Base-by-base conservation (phyloP, 37 sponge, comb jelly and placozoan genomes). In the Oopsacas minuta region DNA sequence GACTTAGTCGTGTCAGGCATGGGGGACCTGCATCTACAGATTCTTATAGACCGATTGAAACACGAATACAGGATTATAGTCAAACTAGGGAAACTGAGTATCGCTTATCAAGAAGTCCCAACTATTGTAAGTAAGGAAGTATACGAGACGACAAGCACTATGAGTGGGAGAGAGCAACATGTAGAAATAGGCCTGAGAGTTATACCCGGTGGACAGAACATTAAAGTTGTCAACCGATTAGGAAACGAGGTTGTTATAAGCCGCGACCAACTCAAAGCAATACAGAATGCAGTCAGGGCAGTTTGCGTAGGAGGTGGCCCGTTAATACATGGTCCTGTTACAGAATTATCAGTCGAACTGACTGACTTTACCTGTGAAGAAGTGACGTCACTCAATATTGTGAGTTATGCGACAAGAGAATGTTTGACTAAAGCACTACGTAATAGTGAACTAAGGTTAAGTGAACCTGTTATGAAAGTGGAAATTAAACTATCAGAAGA, bases 21-120 rank as follows among this genome's bases (percentile, higher is more conserved):
- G 96, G 96, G 96, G 39, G 96, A 96, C 86, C 94, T 96, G 25
- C 96, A 96, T 84, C 84, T 96, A 61, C 94, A 96, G 53, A 46
- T 96, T n/a, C 37, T 94, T 30, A 83, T 61, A 28, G 92, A 92
- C 39, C 87, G 94, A 38, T 85, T 96, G 22, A 25, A 82, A 36
- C 84, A 86, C 17, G 94, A 93, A 22, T 94, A 83, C 75, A 86
- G 85, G n/a, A 84, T 93, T n/a, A 83, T 85, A 0, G 92, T 89
- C 36, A 85, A 39, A 28, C 86, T 96, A 0, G 96, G 96, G 0
- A 82, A 81, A 10, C 88, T 96, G 30, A 94, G 92, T 82, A 89
- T 96, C 37, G 86, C 96, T 0, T 96, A 96, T 87, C 83, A 90
- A 81, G 96, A 96, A 81, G 84, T 88, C 20, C 91, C 92, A 1